Conservation (phyloP, 2,888 invertebrate genomes). For the Aelia acuminata region DNA sequence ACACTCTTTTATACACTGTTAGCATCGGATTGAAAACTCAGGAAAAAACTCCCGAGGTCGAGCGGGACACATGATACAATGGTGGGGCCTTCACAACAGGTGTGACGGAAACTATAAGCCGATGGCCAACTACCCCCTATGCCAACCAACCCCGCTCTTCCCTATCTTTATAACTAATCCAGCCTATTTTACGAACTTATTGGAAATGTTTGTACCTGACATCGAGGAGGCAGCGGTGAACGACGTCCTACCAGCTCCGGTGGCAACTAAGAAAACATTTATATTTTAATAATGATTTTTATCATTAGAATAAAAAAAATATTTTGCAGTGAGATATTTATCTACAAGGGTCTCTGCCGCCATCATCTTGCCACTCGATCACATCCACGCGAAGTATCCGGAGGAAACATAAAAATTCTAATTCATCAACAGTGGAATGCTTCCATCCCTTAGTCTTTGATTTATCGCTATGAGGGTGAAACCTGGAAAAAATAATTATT, state of each 20-base stretch:
- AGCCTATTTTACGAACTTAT: neutral
- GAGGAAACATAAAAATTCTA: conserved; percentile 55
- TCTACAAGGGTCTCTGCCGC: neutral
- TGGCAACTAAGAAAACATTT: neutral
- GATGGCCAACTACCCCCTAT: too few species aligned
- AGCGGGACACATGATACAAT: too few species aligned
- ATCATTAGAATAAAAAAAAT: neutral
- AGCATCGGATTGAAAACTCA: too few species aligned
- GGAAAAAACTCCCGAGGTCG: too few species aligned
- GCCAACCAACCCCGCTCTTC: too few species aligned
- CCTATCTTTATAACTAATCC: neutral
- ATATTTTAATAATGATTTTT: neutral
- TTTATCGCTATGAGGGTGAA: conserved; percentile 57
- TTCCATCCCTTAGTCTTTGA: conserved; percentile 49
- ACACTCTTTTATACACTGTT: too few species aligned
- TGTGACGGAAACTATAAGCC: too few species aligned
- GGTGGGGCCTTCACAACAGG: too few species aligned
- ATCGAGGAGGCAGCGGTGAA: neutral
- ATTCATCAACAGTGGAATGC: neutral
- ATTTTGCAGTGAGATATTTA: neutral
- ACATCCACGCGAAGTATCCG: conserved; percentile 42
- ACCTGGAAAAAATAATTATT: conserved; percentile 63
- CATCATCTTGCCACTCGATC: conserved; percentile 27
- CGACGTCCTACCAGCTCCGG: conserved; percentile 24
- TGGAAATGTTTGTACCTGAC: neutral